These are phyloP conservation scores for Cydia amplana DNA, from an alignment of 1,140 invertebrate species.

Conservation along the genomic window DNA sequence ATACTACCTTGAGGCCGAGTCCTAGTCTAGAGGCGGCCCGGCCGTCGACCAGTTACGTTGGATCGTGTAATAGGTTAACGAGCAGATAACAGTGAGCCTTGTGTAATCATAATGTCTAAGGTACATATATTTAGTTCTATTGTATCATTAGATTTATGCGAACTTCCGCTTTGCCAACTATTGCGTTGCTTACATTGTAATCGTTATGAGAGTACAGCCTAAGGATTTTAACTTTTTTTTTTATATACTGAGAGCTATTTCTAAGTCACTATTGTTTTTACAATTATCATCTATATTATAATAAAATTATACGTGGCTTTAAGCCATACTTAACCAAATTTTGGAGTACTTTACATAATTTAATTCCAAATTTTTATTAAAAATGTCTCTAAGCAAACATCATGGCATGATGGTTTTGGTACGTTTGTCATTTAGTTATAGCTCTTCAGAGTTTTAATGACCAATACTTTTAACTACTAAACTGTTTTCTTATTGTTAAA, in stretches of 20 bases:
- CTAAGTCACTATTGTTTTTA: slow-evolving; percentile 76
- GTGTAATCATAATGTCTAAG: slow-evolving; percentile 77
- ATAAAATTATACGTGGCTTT: slow-evolving; percentile 65
- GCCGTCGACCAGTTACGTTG: slow-evolving; percentile 50
- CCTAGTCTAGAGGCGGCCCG: slow-evolving; percentile 50
- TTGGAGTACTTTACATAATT: slow-evolving; percentile 77
- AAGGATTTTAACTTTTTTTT: slow-evolving; percentile 79
- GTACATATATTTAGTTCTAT: slow-evolving; percentile 78
- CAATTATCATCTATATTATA: slow-evolving; percentile 66
- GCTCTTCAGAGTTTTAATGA: slow-evolving; percentile 77
- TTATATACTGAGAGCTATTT: slow-evolving; percentile 79
- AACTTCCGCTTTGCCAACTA: slow-evolving; percentile 78
- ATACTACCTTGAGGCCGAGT: slow-evolving; percentile 55
- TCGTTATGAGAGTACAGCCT: slow-evolving; percentile 77
- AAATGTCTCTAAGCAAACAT: slow-evolving; percentile 68
- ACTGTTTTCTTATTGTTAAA: slow-evolving; percentile 77
- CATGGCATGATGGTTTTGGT: slow-evolving; percentile 71
- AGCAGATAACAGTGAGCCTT: slow-evolving; percentile 71
- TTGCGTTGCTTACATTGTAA: slow-evolving; percentile 79
- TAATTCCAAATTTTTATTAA: slow-evolving; percentile 69
- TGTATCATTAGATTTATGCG: slow-evolving; percentile 77
- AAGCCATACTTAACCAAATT: slow-evolving; percentile 67
- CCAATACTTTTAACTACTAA: slow-evolving; percentile 72
- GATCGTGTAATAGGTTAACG: slow-evolving; percentile 58
- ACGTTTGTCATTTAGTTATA: slow-evolving; percentile 75